These are phyloP conservation scores for Marmota monax DNA, from an alignment of 2,113 vertebrate species.

Conservation along the genomic window DNA sequence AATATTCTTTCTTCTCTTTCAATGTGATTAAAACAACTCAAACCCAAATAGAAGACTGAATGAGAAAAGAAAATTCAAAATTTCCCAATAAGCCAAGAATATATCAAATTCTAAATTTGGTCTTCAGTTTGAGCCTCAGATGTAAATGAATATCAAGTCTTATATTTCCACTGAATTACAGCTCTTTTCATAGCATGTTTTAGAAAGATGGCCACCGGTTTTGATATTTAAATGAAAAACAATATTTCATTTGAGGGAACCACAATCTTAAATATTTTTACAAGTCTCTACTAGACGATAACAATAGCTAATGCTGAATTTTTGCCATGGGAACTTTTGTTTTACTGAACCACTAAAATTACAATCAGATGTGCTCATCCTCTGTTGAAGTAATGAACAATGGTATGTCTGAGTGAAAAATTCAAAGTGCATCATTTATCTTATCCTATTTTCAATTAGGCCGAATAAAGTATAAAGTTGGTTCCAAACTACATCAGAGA, in stretches of 20 bases:
- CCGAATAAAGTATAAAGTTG: slow-evolving; percentile 84
- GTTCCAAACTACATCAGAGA: slow-evolving; percentile 88
- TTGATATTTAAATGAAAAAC: slow-evolving; percentile 80
- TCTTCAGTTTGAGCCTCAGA: slow-evolving; percentile 62
- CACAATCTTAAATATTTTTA: slow-evolving; percentile 83
- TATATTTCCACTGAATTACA: slow-evolving; percentile 59
- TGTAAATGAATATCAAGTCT: slow-evolving; percentile 69
- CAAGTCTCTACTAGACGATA: slow-evolving; percentile 82
- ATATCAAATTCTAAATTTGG: slow-evolving; percentile 63
- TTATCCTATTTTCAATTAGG: slow-evolving; percentile 91
- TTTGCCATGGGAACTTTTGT: slow-evolving; percentile 88
- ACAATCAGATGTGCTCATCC: slow-evolving; percentile 88
- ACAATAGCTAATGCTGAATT: slow-evolving; percentile 84
- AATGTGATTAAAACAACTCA: slow-evolving; percentile 40
- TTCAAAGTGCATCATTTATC: slow-evolving; percentile 91
- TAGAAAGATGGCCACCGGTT: slow-evolving; percentile 59
- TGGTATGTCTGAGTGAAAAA: slow-evolving; percentile 88
- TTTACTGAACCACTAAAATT: slow-evolving; percentile 87
- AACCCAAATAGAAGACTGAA: slow-evolving; percentile 28
- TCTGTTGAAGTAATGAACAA: slow-evolving; percentile 89
- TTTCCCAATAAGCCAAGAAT: slow-evolving; percentile 57
- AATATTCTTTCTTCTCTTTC: slow-evolving; percentile 27
- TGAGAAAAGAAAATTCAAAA: slow-evolving; percentile 61
- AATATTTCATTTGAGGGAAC: slow-evolving; percentile 79
- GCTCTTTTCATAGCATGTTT: slow-evolving; percentile 60